These are phyloP conservation scores for Prosopocoilus inquinatus DNA, from an alignment of 2,888 invertebrate genomes.

Conservation along the genomic window DNA sequence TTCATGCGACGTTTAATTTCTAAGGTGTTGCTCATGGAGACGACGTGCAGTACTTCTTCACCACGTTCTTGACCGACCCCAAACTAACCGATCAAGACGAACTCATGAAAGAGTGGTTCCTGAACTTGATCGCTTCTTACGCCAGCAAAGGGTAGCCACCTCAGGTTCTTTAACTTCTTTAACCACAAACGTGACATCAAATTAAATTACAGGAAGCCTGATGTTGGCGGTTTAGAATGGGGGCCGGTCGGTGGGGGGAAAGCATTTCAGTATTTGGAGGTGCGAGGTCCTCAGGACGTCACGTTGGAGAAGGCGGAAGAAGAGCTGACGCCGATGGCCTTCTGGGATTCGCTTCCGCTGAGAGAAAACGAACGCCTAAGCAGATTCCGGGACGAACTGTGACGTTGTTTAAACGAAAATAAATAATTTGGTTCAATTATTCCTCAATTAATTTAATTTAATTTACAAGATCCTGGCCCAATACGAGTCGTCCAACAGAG, in stretches of 20 bases:
- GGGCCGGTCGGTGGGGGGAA: neutral
- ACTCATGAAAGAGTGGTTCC: constrained; percentile 6
- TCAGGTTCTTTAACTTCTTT: too few relatives aligned
- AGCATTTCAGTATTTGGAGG: neutral
- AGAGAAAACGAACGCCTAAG: neutral
- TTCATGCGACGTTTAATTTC: neutral
- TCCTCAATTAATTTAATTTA: too few relatives aligned
- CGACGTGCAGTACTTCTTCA: constrained; percentile 2
- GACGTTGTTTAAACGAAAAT: too few relatives aligned
- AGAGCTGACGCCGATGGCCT: neutral
- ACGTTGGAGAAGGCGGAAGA: neutral
- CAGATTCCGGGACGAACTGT: too few relatives aligned
- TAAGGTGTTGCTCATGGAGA: constrained; percentile 10
- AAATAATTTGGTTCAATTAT: too few relatives aligned
- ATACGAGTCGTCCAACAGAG: too few relatives aligned
- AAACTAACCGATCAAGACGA: constrained; percentile 2
- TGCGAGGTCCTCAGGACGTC: neutral
- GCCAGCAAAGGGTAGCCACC: constrained; percentile 7
- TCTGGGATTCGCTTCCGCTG: neutral
- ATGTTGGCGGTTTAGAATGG: neutral
- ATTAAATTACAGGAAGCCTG: neutral
- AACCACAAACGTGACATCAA: too few relatives aligned
- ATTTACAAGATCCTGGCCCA: too few relatives aligned
- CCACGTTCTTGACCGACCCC: neutral
- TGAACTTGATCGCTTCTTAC: constrained; percentile 4